Conservation (phyloP, 2,888 invertebrate species). For the Calameuta pallipes region DNA sequence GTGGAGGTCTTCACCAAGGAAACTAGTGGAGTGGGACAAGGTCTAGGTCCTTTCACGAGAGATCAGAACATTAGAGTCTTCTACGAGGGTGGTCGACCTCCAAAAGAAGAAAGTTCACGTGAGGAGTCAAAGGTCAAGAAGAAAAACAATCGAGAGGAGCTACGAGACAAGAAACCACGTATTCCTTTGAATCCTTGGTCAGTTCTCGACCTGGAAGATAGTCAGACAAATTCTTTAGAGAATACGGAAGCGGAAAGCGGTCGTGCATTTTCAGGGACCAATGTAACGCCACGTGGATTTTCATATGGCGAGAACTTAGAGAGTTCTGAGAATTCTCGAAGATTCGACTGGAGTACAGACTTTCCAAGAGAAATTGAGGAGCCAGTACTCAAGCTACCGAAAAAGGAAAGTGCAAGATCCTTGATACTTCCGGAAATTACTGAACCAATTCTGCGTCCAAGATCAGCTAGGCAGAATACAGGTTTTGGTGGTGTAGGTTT, state of each 20-base stretch:
- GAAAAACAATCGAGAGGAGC: background rate
- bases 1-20: conserved; percentile 34
- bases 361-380: conserved; percentile 74
- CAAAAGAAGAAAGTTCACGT: background rate
- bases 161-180: conserved; percentile 20
- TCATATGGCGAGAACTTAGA: background rate
- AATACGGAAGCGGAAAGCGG: conserved; percentile 53
- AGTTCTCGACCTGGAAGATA: conserved; percentile 54
- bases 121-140: background rate
- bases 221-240: conserved; percentile 58
- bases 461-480: conserved; percentile 60
- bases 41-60: conserved; percentile 58
- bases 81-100: conserved; percentile 2
- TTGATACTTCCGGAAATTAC: conserved; percentile 70
- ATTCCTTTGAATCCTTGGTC: conserved; percentile 51
- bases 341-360: conserved; percentile 24
- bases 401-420: conserved; percentile 59
- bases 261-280: conserved; percentile 51
- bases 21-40: conserved; percentile 36
- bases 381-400: conserved; percentile 74
- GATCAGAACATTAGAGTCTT: conserved; percentile 49
- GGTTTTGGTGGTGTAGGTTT: conserved; percentile 38
- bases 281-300: conserved; percentile 17
- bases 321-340: conserved; percentile 10
- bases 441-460: conserved; percentile 73